Conservation (phyloP, 2,888 invertebrate genomes). For the Acleris laterana region DNA sequence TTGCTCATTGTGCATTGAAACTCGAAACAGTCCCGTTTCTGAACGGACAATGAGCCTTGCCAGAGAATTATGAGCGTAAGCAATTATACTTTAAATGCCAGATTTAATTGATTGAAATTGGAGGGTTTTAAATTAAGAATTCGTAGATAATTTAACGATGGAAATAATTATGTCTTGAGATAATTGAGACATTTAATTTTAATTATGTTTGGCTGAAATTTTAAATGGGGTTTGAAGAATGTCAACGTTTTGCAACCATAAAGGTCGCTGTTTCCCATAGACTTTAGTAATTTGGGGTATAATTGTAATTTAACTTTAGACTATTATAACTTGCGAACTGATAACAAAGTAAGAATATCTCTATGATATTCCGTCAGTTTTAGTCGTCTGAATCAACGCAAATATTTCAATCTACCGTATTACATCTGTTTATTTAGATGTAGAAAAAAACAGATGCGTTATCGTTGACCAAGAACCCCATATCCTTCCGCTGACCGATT, state of each 20-base stretch:
- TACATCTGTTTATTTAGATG: neutral
- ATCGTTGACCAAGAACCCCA: neutral
- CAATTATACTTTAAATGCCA: conserved; percentile 33
- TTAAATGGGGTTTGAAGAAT: neutral
- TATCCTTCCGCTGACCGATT: neutral
- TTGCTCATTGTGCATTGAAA: conserved; percentile 59
- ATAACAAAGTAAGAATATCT: too few species aligned
- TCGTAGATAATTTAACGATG: neutral
- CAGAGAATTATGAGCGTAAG: conserved; percentile 24
- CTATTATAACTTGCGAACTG: too few species aligned
- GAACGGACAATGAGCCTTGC: conserved; percentile 32
- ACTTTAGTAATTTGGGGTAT: too few species aligned
- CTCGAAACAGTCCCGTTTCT: conserved; percentile 19
- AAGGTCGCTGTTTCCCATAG: too few species aligned
- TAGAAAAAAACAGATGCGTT: conserved; percentile 6
- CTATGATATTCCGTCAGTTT: too few species aligned
- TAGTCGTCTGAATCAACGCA: neutral
- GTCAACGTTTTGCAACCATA: neutral
- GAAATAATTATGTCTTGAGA: neutral
- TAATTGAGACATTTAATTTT: conserved; percentile 1
- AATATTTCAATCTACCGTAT: neutral
- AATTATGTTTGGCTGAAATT: neutral
- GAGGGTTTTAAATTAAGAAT: conserved; percentile 13
- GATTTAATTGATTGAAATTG: conserved; percentile 34
- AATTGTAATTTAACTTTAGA: too few species aligned